Percentiles rank a stretch among this genome's conserved stretches.
These are phyloP conservation scores for Macaca nemestrina DNA, from an alignment of 2,113 vertebrate species.

Conservation along the genomic window DNA sequence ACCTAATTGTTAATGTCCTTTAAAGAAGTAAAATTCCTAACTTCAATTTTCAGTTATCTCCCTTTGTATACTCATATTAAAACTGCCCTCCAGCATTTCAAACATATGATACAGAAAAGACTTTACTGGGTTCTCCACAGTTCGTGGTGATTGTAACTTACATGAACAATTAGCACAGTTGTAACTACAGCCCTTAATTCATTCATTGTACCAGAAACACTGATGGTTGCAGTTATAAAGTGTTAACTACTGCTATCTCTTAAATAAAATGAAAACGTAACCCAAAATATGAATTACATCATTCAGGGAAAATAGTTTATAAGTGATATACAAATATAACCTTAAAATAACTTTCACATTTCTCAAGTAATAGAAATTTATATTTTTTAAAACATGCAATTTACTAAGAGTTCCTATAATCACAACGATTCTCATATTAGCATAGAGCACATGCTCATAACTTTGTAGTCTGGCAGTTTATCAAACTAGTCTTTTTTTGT, in stretches of 20 bases:
- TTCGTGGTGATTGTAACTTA: slow-evolving; percentile 11
- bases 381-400: slow-evolving; percentile 58
- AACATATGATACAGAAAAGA: neutral
- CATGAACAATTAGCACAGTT: neutral
- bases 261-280: slow-evolving; percentile 64
- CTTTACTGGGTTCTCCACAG: slow-evolving; percentile 6
- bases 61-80: neutral
- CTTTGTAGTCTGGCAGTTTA: slow-evolving; percentile 9
- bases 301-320: slow-evolving; percentile 45
- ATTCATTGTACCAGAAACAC: slow-evolving; percentile 39
- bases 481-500: slow-evolving; percentile 33
- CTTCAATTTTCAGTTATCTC: slow-evolving; percentile 47
- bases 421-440: neutral
- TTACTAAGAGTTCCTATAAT: slow-evolving; percentile 41
- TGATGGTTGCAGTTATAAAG: slow-evolving; percentile 40
- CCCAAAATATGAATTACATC: slow-evolving; percentile 31
- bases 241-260: neutral
- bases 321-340: slow-evolving; percentile 65
- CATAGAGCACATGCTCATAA: neutral
- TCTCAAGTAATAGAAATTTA: slow-evolving; percentile 51
- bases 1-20: neutral
- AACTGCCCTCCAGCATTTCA: slow-evolving; percentile 7
- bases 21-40: neutral
- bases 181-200: neutral
- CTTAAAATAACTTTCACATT: slow-evolving; percentile 62